Percentiles rank a stretch among this genome's conserved stretches.
phyloP scores from a whole-genome alignment of 2,113 vertebrate genomes.

The Eulemur macaco region DNA sequence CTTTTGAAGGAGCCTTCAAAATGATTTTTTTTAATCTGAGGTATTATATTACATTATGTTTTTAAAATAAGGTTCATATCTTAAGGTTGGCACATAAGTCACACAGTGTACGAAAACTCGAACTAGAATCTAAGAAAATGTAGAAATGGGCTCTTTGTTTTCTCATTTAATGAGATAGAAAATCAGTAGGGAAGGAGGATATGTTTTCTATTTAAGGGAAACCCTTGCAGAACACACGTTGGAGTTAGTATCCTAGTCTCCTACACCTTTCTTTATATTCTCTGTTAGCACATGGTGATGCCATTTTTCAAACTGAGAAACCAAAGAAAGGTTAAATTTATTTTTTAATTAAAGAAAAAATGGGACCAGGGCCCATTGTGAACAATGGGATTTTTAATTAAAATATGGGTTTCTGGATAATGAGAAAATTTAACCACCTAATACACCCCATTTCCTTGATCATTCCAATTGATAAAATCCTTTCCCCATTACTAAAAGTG shows the following conservation, averaged over 20 bases:
- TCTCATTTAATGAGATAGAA: neutral
- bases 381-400: slow-evolving; percentile 41
- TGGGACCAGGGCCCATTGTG: neutral
- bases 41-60: neutral
- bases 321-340: slow-evolving; percentile 6
- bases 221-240: neutral
- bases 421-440: neutral
- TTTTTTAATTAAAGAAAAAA: slow-evolving; percentile 9
- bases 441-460: neutral
- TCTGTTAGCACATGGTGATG: neutral
- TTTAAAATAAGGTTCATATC: slow-evolving; percentile 12
- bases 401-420: slow-evolving; percentile 35
- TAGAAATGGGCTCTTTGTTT: neutral
- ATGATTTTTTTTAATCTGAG: neutral
- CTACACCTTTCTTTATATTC: neutral
- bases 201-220: neutral
- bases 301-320: slow-evolving; percentile 8
- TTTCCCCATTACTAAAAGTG: neutral
- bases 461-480: neutral
- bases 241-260: neutral
- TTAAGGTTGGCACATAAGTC: neutral
- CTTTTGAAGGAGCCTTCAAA: neutral
- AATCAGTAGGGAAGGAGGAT: neutral
- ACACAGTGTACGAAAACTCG: neutral
- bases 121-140: slow-evolving; percentile 25